Evolutionary conservation across 2,797 vertebrate genomes (phyloP).

Genomic region (Gambelia wislizenii): DNA sequence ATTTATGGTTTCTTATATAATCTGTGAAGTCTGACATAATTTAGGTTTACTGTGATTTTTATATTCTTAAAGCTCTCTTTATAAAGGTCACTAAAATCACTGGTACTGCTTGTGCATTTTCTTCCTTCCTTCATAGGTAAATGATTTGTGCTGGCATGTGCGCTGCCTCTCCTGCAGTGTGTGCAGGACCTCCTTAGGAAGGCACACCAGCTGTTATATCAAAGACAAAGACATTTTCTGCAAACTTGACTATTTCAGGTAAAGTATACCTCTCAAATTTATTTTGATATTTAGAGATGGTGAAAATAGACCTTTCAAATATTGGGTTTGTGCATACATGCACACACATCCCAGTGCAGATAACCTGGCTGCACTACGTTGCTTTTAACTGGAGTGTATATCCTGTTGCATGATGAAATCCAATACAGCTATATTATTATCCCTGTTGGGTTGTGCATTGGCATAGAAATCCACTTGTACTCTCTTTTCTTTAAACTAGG

Average conservation of each 20-base stretch:
- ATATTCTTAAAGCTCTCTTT: neutral
- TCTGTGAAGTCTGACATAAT: neutral
- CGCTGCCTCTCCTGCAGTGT: conserved; percentile 95
- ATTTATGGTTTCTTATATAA: neutral
- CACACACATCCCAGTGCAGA: neutral
- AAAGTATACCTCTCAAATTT: conserved; percentile 36
- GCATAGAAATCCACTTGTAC: neutral
- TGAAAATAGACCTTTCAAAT: neutral
- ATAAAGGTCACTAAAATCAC: neutral
- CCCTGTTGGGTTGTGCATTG: neutral
- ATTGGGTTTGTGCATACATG: neutral
- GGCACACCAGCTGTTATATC: conserved; percentile 95
- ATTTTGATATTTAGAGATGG: neutral
- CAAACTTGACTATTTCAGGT: conserved; percentile 98
- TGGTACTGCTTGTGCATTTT: neutral
- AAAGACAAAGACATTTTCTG: conserved; percentile 97
- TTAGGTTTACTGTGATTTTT: neutral
- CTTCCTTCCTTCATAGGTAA: conserved; percentile 83
- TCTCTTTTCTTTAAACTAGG: neutral
- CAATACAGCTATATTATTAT: neutral
- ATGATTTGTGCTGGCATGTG: conserved; percentile 96
- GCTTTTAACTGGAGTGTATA: neutral
- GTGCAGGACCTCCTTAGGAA: conserved; percentile 91
- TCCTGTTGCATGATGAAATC: neutral
- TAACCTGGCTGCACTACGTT: neutral